A percentile compares a stretch with the other conserved stretches of the same genome.
These are phyloP conservation scores for Amphipyra berbera DNA, from an alignment of 2,888 invertebrate genomes.

Conservation along the genomic window DNA sequence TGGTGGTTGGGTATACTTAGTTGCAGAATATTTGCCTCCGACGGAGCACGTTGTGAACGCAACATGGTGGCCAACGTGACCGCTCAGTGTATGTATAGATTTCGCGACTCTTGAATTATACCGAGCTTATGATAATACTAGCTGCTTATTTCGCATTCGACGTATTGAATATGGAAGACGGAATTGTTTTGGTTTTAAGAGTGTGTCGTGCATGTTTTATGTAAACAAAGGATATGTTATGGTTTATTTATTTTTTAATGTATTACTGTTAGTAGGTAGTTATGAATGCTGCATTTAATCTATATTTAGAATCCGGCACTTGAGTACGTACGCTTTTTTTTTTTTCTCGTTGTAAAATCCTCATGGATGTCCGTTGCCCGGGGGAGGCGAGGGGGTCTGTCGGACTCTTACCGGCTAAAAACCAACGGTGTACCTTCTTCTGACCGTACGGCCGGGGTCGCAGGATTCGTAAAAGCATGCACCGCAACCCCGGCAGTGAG, in stretches of 20 bases:
- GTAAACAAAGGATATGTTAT: background rate
- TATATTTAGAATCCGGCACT: too few species aligned
- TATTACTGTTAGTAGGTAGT: too few species aligned
- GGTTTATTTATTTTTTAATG: background rate
- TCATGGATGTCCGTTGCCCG: too few species aligned
- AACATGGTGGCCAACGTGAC: conserved; percentile 51
- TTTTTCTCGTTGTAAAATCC: too few species aligned
- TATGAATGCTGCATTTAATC: too few species aligned
- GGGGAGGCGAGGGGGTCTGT: too few species aligned
- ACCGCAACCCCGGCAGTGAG: too few species aligned
- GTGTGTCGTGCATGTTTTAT: conserved; percentile 19
- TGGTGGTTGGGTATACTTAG: conserved; percentile 13
- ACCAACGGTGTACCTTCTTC: too few species aligned
- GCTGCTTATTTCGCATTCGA: conserved; percentile 24
- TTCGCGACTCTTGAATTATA: conserved; percentile 15
- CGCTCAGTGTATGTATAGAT: conserved; percentile 3
- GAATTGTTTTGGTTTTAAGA: conserved; percentile 17
- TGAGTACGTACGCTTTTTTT: too few species aligned
- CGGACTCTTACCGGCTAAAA: too few species aligned
- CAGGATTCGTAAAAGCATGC: too few species aligned
- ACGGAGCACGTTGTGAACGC: conserved; percentile 38
- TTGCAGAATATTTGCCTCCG: conserved; percentile 35
- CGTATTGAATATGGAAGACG: conserved; percentile 1
- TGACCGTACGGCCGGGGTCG: too few species aligned
- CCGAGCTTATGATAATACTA: conserved; percentile 18